phyloP scores from a whole-genome alignment of 2,797 vertebrate genomes.

The Gallirallus australis region DNA sequence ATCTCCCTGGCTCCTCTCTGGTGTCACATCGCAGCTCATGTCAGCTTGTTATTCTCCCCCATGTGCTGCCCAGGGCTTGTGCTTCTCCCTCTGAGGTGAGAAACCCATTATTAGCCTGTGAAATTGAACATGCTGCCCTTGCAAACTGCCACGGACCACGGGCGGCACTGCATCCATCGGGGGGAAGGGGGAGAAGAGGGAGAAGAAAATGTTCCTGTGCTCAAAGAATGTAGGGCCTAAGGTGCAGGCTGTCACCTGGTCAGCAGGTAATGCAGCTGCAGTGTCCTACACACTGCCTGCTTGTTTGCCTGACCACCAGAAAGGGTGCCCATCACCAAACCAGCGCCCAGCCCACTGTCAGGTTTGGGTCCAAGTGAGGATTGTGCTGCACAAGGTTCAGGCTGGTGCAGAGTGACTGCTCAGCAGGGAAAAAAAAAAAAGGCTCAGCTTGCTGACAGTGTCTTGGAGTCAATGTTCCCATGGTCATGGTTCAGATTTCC shows the following conservation, averaged over 20 bases:
- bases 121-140: neutral
- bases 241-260: neutral
- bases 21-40: neutral
- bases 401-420: neutral
- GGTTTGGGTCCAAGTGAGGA: neutral
- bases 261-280: neutral
- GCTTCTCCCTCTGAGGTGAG: neutral
- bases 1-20: neutral
- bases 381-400: neutral
- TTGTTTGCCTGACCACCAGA: neutral
- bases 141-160: neutral
- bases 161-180: neutral
- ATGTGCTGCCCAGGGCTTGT: neutral
- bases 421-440: neutral
- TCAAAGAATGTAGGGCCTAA: neutral
- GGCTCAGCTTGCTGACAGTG: neutral
- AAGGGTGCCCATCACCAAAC: neutral
- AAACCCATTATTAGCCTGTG: neutral
- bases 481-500: neutral
- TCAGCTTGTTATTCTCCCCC: neutral
- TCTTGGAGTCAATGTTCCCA: neutral
- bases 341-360: fast-evolving
- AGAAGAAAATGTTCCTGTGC: neutral
- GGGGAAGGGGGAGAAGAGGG: neutral
- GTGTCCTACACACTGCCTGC: neutral